Percentiles rank a stretch among this genome's conserved stretches.
These are phyloP conservation scores for Urocitellus parryii DNA, from an alignment of 2,113 vertebrate genomes.

Conservation along the genomic window DNA sequence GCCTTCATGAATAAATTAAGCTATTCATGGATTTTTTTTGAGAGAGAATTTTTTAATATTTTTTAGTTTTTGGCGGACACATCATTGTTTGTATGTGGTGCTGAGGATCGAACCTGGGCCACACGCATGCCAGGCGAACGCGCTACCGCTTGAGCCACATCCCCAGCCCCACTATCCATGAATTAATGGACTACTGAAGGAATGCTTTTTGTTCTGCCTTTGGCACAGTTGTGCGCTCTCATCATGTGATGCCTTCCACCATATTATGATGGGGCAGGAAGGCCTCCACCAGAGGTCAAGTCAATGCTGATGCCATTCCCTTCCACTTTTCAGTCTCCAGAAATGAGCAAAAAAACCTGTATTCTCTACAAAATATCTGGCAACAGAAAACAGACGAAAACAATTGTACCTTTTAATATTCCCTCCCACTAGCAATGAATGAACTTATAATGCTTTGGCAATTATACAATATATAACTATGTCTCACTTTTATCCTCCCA, in stretches of 20 bases:
- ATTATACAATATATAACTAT: background rate
- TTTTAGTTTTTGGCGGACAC: no score
- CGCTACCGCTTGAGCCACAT: no score
- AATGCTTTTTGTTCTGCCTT: background rate
- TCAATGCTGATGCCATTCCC: background rate
- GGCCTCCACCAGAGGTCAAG: background rate
- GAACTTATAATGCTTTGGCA: background rate
- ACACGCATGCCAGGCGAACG: no score
- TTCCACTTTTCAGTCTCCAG: background rate
- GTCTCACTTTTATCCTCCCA: background rate
- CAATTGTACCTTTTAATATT: background rate
- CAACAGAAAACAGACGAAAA: background rate
- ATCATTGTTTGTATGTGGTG: no score
- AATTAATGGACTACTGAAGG: background rate
- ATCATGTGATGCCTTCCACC: background rate
- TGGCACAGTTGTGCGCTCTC: background rate
- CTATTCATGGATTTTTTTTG: background rate
- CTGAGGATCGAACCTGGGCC: no score
- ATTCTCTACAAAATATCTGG: background rate
- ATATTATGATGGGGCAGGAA: background rate
- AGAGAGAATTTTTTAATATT: no score
- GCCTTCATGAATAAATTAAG: background rate
- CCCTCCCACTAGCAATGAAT: background rate
- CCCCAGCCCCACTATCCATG: background rate
- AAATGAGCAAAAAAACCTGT: background rate